Evolutionary conservation across 2,113 vertebrate species (phyloP).

Genomic region (Vireo altiloquus): DNA sequence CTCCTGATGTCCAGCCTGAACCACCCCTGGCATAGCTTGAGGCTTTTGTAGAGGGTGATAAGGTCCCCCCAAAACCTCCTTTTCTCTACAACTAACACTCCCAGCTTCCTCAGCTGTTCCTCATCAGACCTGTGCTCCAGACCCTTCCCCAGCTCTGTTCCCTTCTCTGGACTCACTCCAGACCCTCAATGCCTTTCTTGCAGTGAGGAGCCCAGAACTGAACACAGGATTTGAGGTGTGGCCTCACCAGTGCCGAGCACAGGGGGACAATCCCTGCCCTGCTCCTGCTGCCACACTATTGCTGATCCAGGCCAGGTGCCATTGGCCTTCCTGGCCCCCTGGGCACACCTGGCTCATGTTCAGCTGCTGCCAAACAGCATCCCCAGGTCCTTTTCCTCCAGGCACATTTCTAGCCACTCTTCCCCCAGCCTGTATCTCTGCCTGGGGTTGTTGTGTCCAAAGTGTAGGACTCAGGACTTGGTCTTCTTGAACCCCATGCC

Average conservation of each 20-base stretch:
- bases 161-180: background rate
- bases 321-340: background rate
- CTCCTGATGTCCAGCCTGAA: background rate
- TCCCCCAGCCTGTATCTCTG: background rate
- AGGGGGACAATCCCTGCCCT: background rate
- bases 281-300: background rate
- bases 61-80: fast-evolving
- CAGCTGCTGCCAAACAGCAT: background rate
- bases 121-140: background rate
- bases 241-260: fast-evolving
- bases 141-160: fast-evolving
- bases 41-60: background rate
- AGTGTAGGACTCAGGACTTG: background rate
- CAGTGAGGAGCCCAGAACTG: background rate
- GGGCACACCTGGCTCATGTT: background rate
- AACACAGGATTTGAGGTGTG: background rate
- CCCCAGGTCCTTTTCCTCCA: background rate
- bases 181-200: background rate
- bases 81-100: background rate
- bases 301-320: background rate
- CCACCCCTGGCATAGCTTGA: no score
- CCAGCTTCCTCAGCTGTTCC: background rate
- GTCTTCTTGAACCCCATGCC: background rate
- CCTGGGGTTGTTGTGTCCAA: background rate
- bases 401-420: background rate